Conservation (phyloP, 2,888 invertebrate genomes). For the Osmoderma eremita region DNA sequence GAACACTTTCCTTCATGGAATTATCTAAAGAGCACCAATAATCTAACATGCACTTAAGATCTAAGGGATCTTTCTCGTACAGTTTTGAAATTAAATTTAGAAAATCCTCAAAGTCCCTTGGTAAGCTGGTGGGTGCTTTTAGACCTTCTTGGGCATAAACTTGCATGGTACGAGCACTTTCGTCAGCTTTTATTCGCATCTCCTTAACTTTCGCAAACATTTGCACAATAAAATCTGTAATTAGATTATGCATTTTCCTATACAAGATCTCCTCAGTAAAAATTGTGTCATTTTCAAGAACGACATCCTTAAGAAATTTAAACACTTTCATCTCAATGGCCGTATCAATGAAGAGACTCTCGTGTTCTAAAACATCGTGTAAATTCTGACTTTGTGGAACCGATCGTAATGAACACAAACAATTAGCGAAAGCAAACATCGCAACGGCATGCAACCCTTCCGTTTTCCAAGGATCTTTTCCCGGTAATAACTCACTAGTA, state of each 20-base stretch:
- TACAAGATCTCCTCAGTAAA: slow-evolving; percentile 84
- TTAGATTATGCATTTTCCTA: slow-evolving; percentile 81
- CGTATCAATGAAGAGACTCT: slow-evolving; percentile 81
- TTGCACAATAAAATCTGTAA: slow-evolving; percentile 91
- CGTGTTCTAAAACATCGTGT: slow-evolving; percentile 75
- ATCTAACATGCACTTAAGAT: slow-evolving; percentile 77
- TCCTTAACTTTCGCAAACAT: slow-evolving; percentile 93
- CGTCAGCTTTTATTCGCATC: slow-evolving; percentile 85
- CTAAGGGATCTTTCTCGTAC: slow-evolving; percentile 79
- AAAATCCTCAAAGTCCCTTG: slow-evolving; percentile 85
- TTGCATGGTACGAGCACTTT: slow-evolving; percentile 82
- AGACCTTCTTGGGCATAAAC: slow-evolving; percentile 81
- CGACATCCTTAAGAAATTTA: slow-evolving; percentile 77
- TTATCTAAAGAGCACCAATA: slow-evolving; percentile 81
- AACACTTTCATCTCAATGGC: slow-evolving; percentile 85
- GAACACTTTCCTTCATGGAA: slow-evolving; percentile 58
- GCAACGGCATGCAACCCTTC: slow-evolving; percentile 70
- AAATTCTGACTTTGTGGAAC: slow-evolving; percentile 68
- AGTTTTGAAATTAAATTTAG: slow-evolving; percentile 81
- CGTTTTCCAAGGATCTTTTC: slow-evolving; percentile 66
- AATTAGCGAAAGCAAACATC: slow-evolving; percentile 77
- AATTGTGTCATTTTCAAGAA: slow-evolving; percentile 76
- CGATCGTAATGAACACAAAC: slow-evolving; percentile 72
- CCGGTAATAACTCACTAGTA: slow-evolving; percentile 65
- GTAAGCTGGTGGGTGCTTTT: slow-evolving; percentile 78